Evolutionary conservation across 2,113 vertebrate species (phyloP).

Genomic region (Accipiter cooperii): DNA sequence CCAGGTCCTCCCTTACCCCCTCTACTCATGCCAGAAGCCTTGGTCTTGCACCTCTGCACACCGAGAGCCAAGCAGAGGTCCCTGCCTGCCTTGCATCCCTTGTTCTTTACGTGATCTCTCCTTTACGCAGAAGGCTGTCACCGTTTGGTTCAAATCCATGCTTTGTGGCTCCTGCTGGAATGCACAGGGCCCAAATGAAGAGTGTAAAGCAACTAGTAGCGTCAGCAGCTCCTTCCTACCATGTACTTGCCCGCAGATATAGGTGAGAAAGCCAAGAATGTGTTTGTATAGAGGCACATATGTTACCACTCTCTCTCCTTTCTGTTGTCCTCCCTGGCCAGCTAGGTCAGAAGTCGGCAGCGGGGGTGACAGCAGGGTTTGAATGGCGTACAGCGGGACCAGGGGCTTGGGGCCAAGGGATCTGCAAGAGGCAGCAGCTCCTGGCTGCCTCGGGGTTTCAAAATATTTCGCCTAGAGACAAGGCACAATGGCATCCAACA

Average conservation of each 20-base stretch:
- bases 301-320: background rate
- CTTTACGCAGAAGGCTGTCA: background rate
- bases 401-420: background rate
- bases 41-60: background rate
- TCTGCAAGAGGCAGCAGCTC: background rate
- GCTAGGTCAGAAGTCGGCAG: conserved; percentile 12
- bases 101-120: background rate
- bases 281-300: background rate
- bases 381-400: background rate
- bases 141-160: background rate
- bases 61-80: background rate
- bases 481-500: background rate
- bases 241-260: background rate
- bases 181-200: background rate
- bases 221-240: conserved; percentile 34
- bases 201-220: background rate
- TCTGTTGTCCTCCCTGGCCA: background rate
- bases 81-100: background rate
- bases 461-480: background rate
- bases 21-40: background rate
- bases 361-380: background rate
- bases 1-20: background rate
- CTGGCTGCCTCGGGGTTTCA: background rate
- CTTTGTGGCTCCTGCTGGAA: background rate
- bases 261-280: conserved; percentile 26